Conservation (phyloP, 2,797 vertebrate species). For the Sarcoramphus papa region DNA sequence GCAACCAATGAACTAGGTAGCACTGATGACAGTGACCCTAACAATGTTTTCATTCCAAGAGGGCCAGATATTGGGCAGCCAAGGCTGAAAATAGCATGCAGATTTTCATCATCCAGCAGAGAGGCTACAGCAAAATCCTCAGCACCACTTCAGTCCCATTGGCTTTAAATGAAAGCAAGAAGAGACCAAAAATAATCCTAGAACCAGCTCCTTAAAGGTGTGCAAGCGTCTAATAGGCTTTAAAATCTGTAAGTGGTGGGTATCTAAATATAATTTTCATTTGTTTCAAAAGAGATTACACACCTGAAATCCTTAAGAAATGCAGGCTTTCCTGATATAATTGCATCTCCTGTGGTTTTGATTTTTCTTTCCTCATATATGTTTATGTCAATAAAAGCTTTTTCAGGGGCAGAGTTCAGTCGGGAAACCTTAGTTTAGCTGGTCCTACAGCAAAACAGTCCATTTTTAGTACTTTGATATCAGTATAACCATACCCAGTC, state of each 20-base stretch:
- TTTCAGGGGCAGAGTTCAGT: not conserved
- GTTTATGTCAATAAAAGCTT: not conserved
- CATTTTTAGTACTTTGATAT: not conserved
- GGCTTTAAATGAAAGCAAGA: not conserved
- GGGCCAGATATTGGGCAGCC: not conserved
- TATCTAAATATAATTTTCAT: not conserved
- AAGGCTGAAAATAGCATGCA: not conserved
- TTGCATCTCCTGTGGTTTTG: not conserved
- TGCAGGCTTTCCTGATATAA: not conserved
- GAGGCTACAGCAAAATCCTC: not conserved
- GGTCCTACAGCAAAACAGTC: not conserved
- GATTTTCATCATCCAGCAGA: not conserved
- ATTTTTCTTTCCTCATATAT: not conserved
- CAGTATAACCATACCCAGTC: not conserved
- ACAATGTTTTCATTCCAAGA: not conserved
- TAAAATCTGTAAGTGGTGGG: not conserved
- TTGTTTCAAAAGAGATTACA: not conserved
- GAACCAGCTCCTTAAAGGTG: not conserved
- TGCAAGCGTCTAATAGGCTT: not conserved
- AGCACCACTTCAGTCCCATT: not conserved
- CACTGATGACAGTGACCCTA: not conserved
- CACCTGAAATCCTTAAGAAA: not conserved
- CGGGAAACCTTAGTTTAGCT: not conserved
- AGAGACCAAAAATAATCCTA: not conserved
- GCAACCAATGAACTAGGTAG: not conserved